Percentiles rank a stretch among this genome's conserved stretches.
Evolutionary conservation across 2,797 vertebrate genomes (phyloP).

Genomic region (Halcyon leucocephala): DNA sequence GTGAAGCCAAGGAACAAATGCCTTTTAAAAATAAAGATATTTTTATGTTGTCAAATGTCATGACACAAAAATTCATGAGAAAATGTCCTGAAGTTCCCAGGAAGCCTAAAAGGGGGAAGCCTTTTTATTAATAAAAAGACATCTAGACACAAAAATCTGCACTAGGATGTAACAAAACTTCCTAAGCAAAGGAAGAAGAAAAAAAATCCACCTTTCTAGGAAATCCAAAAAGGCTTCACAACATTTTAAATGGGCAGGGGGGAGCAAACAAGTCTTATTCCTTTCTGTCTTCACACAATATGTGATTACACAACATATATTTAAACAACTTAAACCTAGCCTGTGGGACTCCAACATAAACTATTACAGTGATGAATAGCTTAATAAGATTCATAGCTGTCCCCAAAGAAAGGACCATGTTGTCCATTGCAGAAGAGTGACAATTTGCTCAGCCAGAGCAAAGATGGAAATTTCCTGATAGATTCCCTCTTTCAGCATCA

Average conservation of each 20-base stretch:
- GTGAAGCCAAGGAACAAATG: conserved; percentile 37
- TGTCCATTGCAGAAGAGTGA: neutral
- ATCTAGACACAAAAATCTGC: neutral
- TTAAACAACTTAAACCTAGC: neutral
- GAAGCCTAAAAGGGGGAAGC: neutral
- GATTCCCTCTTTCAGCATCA: neutral
- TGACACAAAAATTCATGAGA: conserved; percentile 50
- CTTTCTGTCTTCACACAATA: neutral
- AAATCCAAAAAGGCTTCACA: neutral
- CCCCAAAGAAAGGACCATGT: neutral
- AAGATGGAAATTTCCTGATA: neutral
- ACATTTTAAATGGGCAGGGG: neutral
- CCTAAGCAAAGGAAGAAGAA: neutral
- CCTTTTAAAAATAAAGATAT: neutral
- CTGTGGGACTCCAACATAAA: neutral
- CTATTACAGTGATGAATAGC: neutral
- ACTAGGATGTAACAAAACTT: neutral
- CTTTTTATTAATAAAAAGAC: neutral
- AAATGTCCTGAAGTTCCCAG: conserved; percentile 47
- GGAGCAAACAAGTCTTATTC: neutral
- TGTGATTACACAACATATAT: neutral
- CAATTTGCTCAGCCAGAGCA: neutral
- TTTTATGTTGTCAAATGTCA: conserved; percentile 35
- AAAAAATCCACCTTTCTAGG: neutral
- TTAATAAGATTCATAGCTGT: neutral